Conservation (phyloP, 2,888 invertebrate species). For the Drosophila picticornis region DNA sequence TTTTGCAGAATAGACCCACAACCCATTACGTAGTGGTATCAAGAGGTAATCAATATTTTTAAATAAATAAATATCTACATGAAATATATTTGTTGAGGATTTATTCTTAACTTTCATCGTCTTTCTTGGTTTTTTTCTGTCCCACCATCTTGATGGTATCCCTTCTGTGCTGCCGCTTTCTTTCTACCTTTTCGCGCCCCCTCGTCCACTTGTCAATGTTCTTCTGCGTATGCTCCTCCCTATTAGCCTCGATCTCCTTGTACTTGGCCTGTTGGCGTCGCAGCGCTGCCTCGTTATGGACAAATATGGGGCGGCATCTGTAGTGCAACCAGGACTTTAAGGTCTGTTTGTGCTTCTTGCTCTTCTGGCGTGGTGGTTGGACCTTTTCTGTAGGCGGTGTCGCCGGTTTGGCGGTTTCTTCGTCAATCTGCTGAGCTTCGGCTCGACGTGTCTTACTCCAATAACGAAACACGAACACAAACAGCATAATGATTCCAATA, state of each 20-base stretch:
- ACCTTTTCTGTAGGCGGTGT: background rate
- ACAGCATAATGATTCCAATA: conserved; percentile 19
- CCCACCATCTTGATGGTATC: background rate
- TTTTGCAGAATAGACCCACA: background rate
- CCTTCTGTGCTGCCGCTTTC: conserved; percentile 5
- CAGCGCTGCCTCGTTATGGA: conserved; percentile 58
- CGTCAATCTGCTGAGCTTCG: background rate
- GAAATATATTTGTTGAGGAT: background rate
- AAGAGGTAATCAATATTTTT: background rate
- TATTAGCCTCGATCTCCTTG: conserved; percentile 27
- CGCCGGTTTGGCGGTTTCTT: background rate
- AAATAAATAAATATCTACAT: background rate
- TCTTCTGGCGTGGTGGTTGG: background rate
- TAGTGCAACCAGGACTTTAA: conserved; percentile 53
- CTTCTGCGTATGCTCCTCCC: conserved; percentile 19
- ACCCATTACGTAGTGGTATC: background rate
- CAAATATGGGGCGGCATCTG: conserved; percentile 52
- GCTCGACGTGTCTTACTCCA: background rate
- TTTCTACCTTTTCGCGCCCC: conserved; percentile 40
- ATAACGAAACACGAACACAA: conserved; percentile 18
- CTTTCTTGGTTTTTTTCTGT: no score
- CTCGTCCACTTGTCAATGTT: conserved; percentile 54
- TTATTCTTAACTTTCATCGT: background rate
- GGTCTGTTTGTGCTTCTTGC: conserved; percentile 3
- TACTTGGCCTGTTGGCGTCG: conserved; percentile 29